These are phyloP conservation scores for Eurois occulta DNA, from an alignment of 2,888 invertebrate genomes.

Conservation along the genomic window DNA sequence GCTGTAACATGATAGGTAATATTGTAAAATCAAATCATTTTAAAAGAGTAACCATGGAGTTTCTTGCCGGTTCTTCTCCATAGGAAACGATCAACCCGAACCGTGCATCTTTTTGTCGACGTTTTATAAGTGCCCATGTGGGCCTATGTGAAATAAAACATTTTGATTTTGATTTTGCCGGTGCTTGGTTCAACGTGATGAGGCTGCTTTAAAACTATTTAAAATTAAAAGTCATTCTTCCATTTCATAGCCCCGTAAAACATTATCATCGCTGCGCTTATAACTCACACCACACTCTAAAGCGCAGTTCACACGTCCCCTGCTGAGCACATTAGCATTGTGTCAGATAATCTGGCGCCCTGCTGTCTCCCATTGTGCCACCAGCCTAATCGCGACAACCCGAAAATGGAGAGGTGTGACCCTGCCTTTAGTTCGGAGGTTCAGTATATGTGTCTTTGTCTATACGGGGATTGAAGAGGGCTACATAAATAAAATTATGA, in stretches of 20 bases:
- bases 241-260: not conserved
- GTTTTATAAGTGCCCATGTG: no score
- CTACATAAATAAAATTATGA: not conserved
- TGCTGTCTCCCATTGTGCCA: constrained; percentile 88
- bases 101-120: no score
- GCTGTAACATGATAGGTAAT: no score
- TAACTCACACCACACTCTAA: constrained; percentile 72
- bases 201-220: no score
- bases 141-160: no score
- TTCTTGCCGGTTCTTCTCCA: no score
- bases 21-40: no score
- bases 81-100: no score
- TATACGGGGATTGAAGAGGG: no score
- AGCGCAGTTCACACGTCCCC: constrained; percentile 86
- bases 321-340: constrained; percentile 85
- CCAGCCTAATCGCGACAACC: constrained; percentile 81
- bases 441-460: constrained; percentile 29
- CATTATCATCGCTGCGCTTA: constrained; percentile 17
- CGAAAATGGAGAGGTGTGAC: constrained; percentile 52
- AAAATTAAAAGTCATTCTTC: not conserved
- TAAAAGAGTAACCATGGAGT: no score
- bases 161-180: no score
- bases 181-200: no score
- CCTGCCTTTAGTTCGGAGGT: constrained; percentile 28
- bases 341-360: constrained; percentile 86